Evolutionary conservation across 2,888 invertebrate species (phyloP).

Genomic region (Barypeithes pellucidus): DNA sequence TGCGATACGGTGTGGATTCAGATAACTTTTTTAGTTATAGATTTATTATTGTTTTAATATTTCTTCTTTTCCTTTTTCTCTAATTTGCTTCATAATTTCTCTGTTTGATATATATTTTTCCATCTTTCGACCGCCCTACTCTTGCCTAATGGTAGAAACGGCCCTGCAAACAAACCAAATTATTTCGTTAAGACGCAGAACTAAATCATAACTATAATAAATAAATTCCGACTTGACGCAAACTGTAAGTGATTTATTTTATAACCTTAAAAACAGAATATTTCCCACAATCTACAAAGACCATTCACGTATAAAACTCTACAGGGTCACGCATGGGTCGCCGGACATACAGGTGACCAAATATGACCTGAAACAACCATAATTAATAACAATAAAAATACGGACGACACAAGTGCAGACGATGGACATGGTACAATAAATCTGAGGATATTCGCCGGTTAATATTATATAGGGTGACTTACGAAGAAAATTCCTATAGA

Average conservation of each 20-base stretch:
- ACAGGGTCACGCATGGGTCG: slow-evolving; percentile 36
- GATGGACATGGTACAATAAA: slow-evolving; percentile 38
- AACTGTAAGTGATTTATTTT: background rate
- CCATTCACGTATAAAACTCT: slow-evolving; percentile 11
- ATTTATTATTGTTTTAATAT: background rate
- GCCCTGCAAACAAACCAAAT: too few relatives aligned
- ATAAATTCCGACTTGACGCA: background rate
- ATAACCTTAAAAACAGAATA: background rate
- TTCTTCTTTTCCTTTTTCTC: too few relatives aligned
- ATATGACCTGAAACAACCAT: slow-evolving; percentile 51
- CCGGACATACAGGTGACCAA: slow-evolving; percentile 53
- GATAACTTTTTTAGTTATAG: too few relatives aligned
- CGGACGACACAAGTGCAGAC: slow-evolving; percentile 40
- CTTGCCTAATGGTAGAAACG: too few relatives aligned
- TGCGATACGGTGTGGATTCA: too few relatives aligned
- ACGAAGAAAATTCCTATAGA: background rate
- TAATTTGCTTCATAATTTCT: too few relatives aligned
- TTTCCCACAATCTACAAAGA: slow-evolving; percentile 48
- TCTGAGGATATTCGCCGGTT: slow-evolving; percentile 22
- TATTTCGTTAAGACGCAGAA: background rate
- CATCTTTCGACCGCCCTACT: too few relatives aligned
- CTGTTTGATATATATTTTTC: too few relatives aligned
- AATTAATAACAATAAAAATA: slow-evolving; percentile 50
- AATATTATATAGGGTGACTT: slow-evolving; percentile 4
- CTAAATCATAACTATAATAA: background rate